Base-by-base conservation (phyloP, 2,888 invertebrate species). In the Drosophila tanythrix region DNA sequence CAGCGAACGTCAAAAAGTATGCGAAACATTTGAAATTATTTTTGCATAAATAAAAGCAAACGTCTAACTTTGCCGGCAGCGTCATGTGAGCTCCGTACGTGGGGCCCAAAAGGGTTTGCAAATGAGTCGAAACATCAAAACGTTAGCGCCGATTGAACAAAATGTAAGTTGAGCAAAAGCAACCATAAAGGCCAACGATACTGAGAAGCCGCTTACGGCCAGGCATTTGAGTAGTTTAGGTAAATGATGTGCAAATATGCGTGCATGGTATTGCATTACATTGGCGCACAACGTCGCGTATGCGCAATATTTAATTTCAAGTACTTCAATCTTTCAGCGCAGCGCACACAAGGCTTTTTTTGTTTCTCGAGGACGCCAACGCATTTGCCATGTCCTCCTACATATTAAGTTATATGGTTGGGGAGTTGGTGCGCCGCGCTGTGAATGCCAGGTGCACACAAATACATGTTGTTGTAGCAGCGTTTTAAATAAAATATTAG, bases 1-100 rank as follows among this genome's bases (percentile, higher is more conserved):
- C 64, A 62, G 76, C 58, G 43, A 78, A 69, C 74, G 81, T 75
- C 71, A 66, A 71, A 71, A 81, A 85, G 88, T 79, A 89, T 84
- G 89, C 77, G 76, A 82, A 87, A 71, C 76, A 85, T 87, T 89
- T 86, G 67, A 86, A 88, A 87, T 90, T 86, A 83, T 87, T 88
- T 90, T 81, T 86, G 83, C 83, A 87, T 90, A 90, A 88, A 88
- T 88, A 86, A 83, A 62, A 60, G 55, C 56, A 61, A 70, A 68
- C 61, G 59, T 51, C 74, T 57, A 81, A 74, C 67, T 74, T 71
- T 63, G 50, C 35, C 27, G 33, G 59, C 38, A 55, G 36, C 55
- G 27, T 65, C 71, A 68, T 56, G 62, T 51, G 70, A 48, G 25
- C 43, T 46, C 43, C 27, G 38, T n/a, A 56, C 38, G 29, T n/a